Evolutionary conservation across 2,113 vertebrate genomes (phyloP), one percentile per base, ranked within the genome.

Genomic region (Sapayoa aenigma): DNA sequence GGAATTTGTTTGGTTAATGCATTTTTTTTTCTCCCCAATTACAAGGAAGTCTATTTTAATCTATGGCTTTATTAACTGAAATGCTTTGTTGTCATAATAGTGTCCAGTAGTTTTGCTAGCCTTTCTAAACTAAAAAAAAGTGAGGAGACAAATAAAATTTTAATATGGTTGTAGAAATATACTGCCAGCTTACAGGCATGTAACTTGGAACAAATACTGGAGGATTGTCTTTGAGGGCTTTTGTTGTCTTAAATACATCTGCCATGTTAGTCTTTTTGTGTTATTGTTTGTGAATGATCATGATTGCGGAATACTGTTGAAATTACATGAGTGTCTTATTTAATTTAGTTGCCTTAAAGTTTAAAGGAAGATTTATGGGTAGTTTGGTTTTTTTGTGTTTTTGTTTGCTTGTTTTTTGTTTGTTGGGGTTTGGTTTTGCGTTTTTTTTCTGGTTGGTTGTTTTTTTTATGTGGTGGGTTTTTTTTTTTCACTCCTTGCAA

Each of bases 111-210:
- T 83, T 90, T 65, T 89, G 37, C 6, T 58, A 62, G 42, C 22
- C 8, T 71, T n/a, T n/a, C 15, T 71, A 55, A 53, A 49, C 17
- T 63, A 30, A 15, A 65, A 25, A 49, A 39, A 56, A 72, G 47
- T 0, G 0, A 47, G 17, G 19, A 69, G 13, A 33, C 50, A 60
- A 89, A 41, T 0, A 24, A 13, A 35, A 6, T 4, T 73, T 92
- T 16, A 56, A 21, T 53, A 28, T n/a, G 14, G 12, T 17, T 69
- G 8, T 49, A n/a, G 63, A 72, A 95, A 35, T 79, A 33, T 5
- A 47, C 5, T 50, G 33, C 21, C 35, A 76, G 52, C 12, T 79
- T 72, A 12, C 17, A 23, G 31, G 16, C 25, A 33, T 47, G n/a
- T 59, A 27, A 49, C 25, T 73, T 80, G 59, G 27, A 83, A 63